Evolutionary conservation across 2,797 vertebrate genomes (phyloP).

Genomic region (Huso huso): DNA sequence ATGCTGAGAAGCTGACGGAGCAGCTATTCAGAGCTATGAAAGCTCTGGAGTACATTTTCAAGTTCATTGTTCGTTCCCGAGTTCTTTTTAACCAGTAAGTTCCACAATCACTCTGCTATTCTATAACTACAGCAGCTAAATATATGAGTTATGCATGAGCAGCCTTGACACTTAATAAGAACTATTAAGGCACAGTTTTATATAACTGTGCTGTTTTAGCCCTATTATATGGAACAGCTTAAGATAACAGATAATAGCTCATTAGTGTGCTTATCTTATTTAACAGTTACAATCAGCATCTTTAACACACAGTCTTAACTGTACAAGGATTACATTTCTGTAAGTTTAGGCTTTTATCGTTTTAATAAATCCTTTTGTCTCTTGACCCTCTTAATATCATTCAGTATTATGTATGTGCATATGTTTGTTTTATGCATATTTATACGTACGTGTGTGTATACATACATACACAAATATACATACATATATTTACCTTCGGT

Average conservation of each 20-base stretch:
- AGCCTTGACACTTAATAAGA: too few species aligned
- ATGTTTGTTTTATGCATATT: too few species aligned
- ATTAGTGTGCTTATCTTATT: background rate
- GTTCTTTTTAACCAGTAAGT: conserved; percentile 95
- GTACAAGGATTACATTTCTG: too few species aligned
- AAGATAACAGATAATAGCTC: background rate
- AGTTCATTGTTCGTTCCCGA: conserved; percentile 93
- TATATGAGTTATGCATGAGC: background rate
- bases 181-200: background rate
- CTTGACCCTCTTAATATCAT: too few species aligned
- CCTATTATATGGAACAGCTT: background rate
- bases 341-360: too few species aligned
- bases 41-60: conserved; percentile 95
- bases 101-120: background rate
- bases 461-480: too few species aligned
- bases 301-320: too few species aligned
- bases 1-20: conserved; percentile 80
- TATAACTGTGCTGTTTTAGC: background rate
- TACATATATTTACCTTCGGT: too few species aligned
- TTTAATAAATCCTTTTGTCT: too few species aligned
- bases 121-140: background rate
- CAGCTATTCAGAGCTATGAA: conserved; percentile 93
- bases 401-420: too few species aligned
- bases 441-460: too few species aligned
- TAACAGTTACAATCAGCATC: background rate